phyloP scores from a whole-genome alignment of 2,797 vertebrate species.

The Gymnoscopelus braueri region DNA sequence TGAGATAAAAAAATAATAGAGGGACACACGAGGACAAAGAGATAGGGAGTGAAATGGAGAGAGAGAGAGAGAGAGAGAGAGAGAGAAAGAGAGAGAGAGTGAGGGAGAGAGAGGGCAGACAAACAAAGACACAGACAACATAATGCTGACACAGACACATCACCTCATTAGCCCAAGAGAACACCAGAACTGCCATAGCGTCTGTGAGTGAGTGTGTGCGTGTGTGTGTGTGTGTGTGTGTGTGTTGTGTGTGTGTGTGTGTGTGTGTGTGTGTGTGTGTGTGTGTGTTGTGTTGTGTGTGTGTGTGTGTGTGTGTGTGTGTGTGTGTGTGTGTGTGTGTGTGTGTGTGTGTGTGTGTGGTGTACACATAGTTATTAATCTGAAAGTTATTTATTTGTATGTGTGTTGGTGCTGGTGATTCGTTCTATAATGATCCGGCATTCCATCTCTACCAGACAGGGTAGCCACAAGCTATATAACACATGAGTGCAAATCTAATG shows the following conservation, averaged over 20 bases:
- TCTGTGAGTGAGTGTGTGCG: background rate
- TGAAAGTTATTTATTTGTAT: too few species aligned
- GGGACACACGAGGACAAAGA: background rate
- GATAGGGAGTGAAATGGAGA: background rate
- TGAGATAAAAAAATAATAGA: constrained; percentile 2
- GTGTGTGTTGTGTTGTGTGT: constrained; percentile 22
- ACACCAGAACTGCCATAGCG: background rate
- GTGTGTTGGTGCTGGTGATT: too few species aligned
- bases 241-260: constrained; percentile 2
- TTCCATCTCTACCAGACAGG: too few species aligned
- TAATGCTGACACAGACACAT: constrained; percentile 42
- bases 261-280: constrained; percentile 3
- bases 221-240: constrained; percentile 26
- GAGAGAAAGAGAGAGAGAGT: background rate
- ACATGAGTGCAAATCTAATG: too few species aligned
- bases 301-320: constrained; percentile 16
- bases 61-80: background rate
- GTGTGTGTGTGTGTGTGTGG: constrained; percentile 16
- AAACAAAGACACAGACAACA: constrained; percentile 1
- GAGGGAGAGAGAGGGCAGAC: background rate
- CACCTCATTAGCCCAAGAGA: constrained; percentile 56
- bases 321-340: constrained; percentile 17
- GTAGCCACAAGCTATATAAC: too few species aligned
- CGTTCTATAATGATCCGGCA: too few species aligned
- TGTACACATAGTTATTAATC: background rate